Conservation (phyloP, 1,140 invertebrate genomes). For the Halictus rubicundus region DNA sequence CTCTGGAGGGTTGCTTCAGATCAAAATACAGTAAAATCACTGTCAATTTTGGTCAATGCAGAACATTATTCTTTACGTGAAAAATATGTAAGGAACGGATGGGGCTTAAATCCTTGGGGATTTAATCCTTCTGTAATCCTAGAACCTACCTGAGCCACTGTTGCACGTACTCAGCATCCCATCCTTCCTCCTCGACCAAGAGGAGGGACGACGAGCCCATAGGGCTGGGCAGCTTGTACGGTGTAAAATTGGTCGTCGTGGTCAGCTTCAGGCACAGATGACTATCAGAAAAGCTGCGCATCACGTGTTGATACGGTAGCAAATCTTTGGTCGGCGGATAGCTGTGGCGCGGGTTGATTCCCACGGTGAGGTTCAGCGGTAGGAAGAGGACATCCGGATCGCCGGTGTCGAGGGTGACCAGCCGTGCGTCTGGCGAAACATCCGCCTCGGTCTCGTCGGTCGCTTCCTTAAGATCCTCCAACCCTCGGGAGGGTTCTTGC, state of each 20-base stretch:
- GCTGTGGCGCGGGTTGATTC: slow-evolving; percentile 85
- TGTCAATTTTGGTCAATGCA: too few species aligned
- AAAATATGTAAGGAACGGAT: too few species aligned
- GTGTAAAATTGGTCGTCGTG: slow-evolving; percentile 77
- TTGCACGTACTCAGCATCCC: slow-evolving; percentile 88
- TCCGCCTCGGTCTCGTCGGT: slow-evolving; percentile 85
- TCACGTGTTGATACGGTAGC: slow-evolving; percentile 86
- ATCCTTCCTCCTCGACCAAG: slow-evolving; percentile 82
- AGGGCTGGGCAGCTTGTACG: slow-evolving; percentile 70
- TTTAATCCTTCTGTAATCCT: too few species aligned
- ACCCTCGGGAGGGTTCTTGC: slow-evolving; percentile 82
- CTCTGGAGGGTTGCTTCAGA: too few species aligned
- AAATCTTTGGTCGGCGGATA: slow-evolving; percentile 85
- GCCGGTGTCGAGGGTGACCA: slow-evolving; percentile 80
- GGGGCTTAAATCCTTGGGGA: too few species aligned
- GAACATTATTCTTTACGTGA: too few species aligned
- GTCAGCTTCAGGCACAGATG: slow-evolving; percentile 86
- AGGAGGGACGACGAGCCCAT: slow-evolving; percentile 69
- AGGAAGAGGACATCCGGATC: slow-evolving; percentile 87
- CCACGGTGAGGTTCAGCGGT: slow-evolving; percentile 84
- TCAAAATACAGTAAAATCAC: too few species aligned
- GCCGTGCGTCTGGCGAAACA: slow-evolving; percentile 78
- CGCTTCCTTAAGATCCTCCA: slow-evolving; percentile 87
- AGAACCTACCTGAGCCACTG: slow-evolving; percentile 83
- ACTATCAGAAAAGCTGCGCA: slow-evolving; percentile 87